Conservation (phyloP, 2,113 vertebrate genomes). For the Axis porcinus region DNA sequence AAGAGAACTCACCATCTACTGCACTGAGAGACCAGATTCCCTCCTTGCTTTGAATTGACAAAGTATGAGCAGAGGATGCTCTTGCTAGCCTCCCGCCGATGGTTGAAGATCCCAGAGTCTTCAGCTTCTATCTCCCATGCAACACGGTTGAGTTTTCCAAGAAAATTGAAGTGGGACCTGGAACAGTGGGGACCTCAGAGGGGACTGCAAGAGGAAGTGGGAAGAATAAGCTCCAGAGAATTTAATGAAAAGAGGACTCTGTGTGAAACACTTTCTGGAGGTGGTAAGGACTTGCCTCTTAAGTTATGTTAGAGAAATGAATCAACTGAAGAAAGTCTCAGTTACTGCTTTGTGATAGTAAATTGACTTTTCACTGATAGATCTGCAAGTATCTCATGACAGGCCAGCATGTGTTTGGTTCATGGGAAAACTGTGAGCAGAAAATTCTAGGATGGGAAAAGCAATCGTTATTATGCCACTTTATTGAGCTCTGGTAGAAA, state of each 20-base stretch:
- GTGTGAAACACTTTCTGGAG: background rate
- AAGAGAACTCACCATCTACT: background rate
- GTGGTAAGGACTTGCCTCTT: background rate
- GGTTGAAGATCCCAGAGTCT: background rate
- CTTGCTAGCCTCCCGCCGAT: background rate
- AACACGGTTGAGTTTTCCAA: background rate
- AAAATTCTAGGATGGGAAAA: background rate
- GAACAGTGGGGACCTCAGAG: background rate
- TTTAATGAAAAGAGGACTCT: background rate
- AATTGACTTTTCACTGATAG: background rate
- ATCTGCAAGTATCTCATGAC: background rate
- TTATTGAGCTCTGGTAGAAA: background rate
- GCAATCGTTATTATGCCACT: background rate
- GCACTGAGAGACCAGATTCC: fast-evolving
- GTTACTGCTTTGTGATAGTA: background rate
- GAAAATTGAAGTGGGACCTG: background rate
- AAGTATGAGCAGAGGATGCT: background rate
- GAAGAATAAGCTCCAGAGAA: background rate
- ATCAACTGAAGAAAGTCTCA: background rate
- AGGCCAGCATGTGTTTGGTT: background rate
- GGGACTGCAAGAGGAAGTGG: background rate
- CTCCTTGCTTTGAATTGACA: background rate
- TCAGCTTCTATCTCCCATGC: background rate
- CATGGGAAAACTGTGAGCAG: background rate
- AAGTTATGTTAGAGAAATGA: background rate